Evolutionary conservation across 2,888 invertebrate genomes (phyloP).

Genomic region (Pyrocoelia pectoralis): DNA sequence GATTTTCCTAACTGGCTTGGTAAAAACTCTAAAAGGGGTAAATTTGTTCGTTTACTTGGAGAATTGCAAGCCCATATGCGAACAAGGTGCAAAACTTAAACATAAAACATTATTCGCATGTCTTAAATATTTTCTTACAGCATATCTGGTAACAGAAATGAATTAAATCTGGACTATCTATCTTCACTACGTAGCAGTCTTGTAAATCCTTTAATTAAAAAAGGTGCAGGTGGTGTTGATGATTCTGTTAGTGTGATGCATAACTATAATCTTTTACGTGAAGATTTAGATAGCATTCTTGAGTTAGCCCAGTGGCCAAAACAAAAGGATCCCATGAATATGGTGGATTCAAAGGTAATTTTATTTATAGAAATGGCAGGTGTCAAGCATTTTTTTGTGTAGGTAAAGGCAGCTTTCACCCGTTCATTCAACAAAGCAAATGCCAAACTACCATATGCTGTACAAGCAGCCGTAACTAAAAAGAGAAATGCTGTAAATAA

Average conservation of each 20-base stretch:
- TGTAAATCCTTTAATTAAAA: conserved; percentile 75
- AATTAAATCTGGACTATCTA: conserved; percentile 90
- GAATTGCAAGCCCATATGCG: conserved; percentile 89
- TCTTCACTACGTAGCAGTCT: conserved; percentile 78
- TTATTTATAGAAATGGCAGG: background rate
- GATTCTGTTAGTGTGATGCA: conserved; percentile 78
- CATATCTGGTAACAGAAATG: conserved; percentile 81
- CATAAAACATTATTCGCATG: background rate
- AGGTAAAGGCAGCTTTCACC: conserved; percentile 95
- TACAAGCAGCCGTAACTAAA: conserved; percentile 67
- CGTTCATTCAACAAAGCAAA: conserved; percentile 89
- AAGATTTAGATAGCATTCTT: conserved; percentile 89
- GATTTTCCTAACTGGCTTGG: conserved; percentile 97
- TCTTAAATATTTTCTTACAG: conserved; percentile 58
- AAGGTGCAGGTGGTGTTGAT: conserved; percentile 76
- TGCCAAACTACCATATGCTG: conserved; percentile 79
- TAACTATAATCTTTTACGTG: conserved; percentile 85
- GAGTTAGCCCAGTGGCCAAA: conserved; percentile 89
- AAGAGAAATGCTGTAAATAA: conserved; percentile 63
- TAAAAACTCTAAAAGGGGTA: conserved; percentile 86
- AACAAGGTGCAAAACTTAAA: conserved; percentile 66
- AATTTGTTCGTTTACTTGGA: conserved; percentile 82
- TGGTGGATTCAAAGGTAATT: conserved; percentile 72
- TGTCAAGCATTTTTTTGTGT: conserved; percentile 34
- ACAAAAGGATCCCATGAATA: conserved; percentile 76